Evolutionary conservation across 2,113 vertebrate species (phyloP).

Genomic region (Ictalurus punctatus): DNA sequence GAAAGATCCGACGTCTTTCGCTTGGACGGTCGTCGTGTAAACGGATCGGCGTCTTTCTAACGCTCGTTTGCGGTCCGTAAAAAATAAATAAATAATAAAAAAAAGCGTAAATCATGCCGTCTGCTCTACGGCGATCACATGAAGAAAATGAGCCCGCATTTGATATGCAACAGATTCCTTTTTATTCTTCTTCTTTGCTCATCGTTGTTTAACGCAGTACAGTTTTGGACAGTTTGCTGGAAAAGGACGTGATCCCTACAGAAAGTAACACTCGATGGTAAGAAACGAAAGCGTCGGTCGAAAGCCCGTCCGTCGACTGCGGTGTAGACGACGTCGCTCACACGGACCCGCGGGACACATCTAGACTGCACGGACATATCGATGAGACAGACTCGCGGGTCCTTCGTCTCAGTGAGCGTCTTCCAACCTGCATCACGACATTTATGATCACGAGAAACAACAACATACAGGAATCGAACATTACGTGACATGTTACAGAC

Average conservation of each 20-base stretch:
- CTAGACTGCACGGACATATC: slow-evolving; percentile 2
- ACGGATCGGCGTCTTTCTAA: background rate
- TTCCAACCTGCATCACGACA: background rate
- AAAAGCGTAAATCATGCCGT: background rate
- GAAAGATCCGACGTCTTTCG: background rate
- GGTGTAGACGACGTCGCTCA: background rate
- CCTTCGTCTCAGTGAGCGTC: background rate
- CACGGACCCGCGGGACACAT: background rate
- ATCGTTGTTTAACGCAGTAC: slow-evolving; percentile 38
- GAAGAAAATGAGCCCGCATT: background rate
- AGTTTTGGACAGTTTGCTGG: slow-evolving; percentile 39
- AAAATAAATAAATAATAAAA: background rate
- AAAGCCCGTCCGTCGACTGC: background rate
- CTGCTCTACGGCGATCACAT: background rate
- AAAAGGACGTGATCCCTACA: slow-evolving; percentile 23
- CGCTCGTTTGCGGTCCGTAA: no score
- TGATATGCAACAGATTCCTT: slow-evolving; percentile 7
- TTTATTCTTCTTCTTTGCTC: background rate
- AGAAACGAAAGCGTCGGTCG: background rate
- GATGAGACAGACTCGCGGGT: background rate
- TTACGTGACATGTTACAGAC: slow-evolving; percentile 16
- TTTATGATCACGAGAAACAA: slow-evolving; percentile 26
- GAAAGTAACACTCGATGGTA: slow-evolving; percentile 33
- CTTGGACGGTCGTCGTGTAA: background rate
- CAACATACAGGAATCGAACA: background rate